phyloP scores from a whole-genome alignment of 2,113 vertebrate genomes.

The Anguilla rostrata region DNA sequence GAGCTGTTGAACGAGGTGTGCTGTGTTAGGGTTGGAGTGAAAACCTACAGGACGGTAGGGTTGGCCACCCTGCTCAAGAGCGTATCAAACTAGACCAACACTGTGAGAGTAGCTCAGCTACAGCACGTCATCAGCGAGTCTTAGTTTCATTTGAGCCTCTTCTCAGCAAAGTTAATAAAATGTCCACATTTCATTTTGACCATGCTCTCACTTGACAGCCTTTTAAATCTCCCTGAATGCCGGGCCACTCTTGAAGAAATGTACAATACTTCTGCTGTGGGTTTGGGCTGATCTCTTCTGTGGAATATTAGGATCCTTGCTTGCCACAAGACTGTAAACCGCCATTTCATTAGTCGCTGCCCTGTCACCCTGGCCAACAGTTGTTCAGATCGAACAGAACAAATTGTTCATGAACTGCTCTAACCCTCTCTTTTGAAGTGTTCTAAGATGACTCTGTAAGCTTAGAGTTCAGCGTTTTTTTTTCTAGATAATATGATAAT shows the following conservation, averaged over 20 bases:
- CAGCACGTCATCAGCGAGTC: neutral
- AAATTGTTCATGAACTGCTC: neutral
- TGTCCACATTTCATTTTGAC: neutral
- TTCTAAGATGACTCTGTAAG: neutral
- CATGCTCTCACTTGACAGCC: neutral
- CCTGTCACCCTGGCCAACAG: neutral
- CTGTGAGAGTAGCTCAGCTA: neutral
- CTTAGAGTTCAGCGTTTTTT: neutral
- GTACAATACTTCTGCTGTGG: no score
- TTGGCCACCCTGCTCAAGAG: no score
- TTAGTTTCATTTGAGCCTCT: neutral
- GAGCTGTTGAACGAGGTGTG: no score
- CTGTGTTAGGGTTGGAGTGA: no score
- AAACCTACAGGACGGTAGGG: no score
- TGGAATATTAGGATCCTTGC: neutral
- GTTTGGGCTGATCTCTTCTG: no score
- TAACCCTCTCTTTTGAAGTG: neutral
- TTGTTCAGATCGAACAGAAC: neutral
- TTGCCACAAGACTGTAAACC: neutral
- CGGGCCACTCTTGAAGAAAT: neutral
- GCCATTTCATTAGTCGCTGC: neutral
- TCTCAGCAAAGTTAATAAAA: neutral
- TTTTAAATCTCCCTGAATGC: neutral
- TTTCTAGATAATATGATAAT: neutral
- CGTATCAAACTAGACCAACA: neutral